Conservation (phyloP, 2,888 invertebrate species). For the Metopia argyrocephala region DNA sequence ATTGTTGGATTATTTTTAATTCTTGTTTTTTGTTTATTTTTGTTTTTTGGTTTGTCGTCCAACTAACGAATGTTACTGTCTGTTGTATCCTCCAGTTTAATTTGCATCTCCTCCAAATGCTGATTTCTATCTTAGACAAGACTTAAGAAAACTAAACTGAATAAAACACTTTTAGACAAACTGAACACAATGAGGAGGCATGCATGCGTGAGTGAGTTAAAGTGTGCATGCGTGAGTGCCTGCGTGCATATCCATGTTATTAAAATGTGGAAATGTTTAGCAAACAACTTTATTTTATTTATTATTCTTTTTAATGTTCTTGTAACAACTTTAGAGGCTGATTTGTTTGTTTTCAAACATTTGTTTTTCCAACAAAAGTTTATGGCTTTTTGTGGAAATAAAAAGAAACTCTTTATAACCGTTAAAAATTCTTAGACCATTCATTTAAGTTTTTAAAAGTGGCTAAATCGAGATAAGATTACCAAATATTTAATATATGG, state of each 20-base stretch:
- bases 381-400: neutral
- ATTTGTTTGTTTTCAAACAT: no score
- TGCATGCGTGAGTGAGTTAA: conserved; percentile 61
- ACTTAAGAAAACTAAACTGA: neutral
- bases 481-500: neutral
- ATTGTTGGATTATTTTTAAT: neutral
- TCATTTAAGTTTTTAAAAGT: no score
- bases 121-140: neutral
- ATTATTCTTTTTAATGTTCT: neutral
- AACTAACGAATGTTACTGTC: neutral
- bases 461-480: neutral
- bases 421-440: neutral
- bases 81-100: conserved; percentile 5
- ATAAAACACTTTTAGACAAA: neutral
- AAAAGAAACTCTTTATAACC: neutral
- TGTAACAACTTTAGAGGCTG: neutral
- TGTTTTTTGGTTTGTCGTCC: neutral
- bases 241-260: conserved; percentile 38
- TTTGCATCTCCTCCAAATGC: conserved; percentile 47
- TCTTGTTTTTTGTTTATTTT: neutral
- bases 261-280: conserved; percentile 57
- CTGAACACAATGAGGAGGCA: neutral
- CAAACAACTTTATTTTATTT: neutral
- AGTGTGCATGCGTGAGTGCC: neutral
- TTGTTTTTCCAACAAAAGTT: no score